Base-by-base conservation (phyloP, 2,888 invertebrate genomes). In the Zygogramma bicolorata region DNA sequence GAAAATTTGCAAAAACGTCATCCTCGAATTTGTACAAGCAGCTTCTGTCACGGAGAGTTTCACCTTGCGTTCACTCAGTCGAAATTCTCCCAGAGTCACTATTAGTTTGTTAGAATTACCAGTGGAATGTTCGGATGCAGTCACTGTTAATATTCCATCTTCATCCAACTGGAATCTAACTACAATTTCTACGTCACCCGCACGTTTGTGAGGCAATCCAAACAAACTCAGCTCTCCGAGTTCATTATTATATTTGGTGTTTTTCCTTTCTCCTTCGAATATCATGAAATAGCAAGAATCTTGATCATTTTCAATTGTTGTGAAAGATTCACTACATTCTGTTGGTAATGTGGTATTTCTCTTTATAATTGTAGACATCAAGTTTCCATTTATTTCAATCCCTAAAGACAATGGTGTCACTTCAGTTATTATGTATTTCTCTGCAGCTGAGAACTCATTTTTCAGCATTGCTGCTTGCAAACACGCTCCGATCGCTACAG, bases 381-480 rank as follows among this genome's bases (percentile, higher is more conserved):
- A 63, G 13, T 34, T 34, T 10, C 34, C 3, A 3, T 13, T 13
- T 2, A 13, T 65, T 22, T 68, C 66, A 6, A 77, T 49, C 22
- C 81, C 81, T 13, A 81, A 38, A 7, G 80, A 79, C 31, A 81
- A 67, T 2, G 81, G 77, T 1, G 77, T 79, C 3, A 81, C 76
- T 61, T 81, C 80, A 3, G 66, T 74, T 34, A 75, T 68, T 46
- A 59, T 74, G 27, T 70, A 74, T 25, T 65, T 74, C 40, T 75
- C 75, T 1, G 71, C 31, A 20, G 59, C 58, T 49, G 60, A 61
- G 29, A 40, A 58, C 27, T 70, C 42, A 0, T 63, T 58, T 31
- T 65, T 70, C 7, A 79, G 63, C 4, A 73, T 62, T 1, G 77
- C 75, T 20, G 81, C 80, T 61, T 79, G 75, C 8, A 80, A 57